Evolutionary conservation across 2,888 invertebrate species (phyloP), one percentile per base, ranked within the genome.

Genomic region (Phyllotreta striolata): DNA sequence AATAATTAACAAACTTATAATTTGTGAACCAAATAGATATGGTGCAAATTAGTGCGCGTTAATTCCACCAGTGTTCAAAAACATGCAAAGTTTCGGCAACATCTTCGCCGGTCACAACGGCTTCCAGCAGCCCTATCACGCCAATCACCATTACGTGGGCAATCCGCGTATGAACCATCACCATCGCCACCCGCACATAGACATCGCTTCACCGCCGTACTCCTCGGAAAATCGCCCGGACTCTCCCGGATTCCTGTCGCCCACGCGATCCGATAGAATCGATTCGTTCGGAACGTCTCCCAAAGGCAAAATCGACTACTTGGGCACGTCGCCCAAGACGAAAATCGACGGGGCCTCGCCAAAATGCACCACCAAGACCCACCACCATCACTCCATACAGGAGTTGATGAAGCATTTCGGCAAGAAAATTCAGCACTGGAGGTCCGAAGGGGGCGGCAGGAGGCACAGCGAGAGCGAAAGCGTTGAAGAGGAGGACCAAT

Each of bases 341-440:
- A 64, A 4, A 24, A 24, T 24, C 24, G 24, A 24, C 4, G 24
- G 24, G 24, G 24, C 24, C 1, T 24, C 24, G 24, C 24, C 24
- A n/a, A 74, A 73, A 41, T 70, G 47, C 12, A 60, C 65, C n/a
- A 51, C 73, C 9, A 75, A 77, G 61, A 73, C 84, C 69, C 84
- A 85, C 49, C 84, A 85, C 66, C 81, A 82, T 67, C 88, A 90
- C 79, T 88, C 91, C 34, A 90, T 92, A 73, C 91, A 91, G 75
- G 92, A 92, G 75, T 81, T 92, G 79, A 88, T 92, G 55, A 85
- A 89, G 70, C 88, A 90, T 73, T 90, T 92, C 71, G 88, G 91
- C 24, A 90, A 91, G 77, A 90, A 89, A 78, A 85, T 92, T 55
- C 89, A 90, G 24, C 86, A 89, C 72, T 91, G 91, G 86, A 85